Base-by-base conservation (phyloP, 92 coral and sea anemone genomes). In the Palythoa grandis region DNA sequence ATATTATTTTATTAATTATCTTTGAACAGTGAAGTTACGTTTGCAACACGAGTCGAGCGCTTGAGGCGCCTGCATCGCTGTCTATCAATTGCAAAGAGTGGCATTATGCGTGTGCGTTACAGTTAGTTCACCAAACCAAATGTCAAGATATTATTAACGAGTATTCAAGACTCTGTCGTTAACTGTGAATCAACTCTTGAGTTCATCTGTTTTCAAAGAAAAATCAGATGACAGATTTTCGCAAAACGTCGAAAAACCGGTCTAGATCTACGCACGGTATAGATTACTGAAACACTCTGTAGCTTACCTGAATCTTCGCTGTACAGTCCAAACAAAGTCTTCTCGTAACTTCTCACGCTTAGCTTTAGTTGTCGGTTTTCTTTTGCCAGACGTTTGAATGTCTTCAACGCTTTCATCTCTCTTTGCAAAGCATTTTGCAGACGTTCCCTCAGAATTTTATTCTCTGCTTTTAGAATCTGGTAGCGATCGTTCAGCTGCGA, bases 331-430 rank as follows among this genome's bases (percentile, higher is more conserved):
- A 94, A 88, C 79, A 94, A 89, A 60, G 95, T 92, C 63, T 93
- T 91, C 86, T 95, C 97, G 53, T 95, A 95, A 72, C 92, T 92
- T 70, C 95, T 87, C 75, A 97, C 87, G 39, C 87, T 92, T 65
- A 97, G 84, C 86, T 92, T 93, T n/a, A 97, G 89, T 86, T 93
- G 94, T 77, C 99, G 78, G 86, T 97, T 97, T 67, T 97, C 99
- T 87, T 93, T 95, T 48, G 99, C 98, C 3, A 97, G 86, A 60
- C 96, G 89, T 77, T 97, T 95, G 72, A 97, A 97, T 19, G 99
- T 97, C 89, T 97, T 97, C 70, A 97, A 70, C 1, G 99, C 98
- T 70, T 97, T 97, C 98, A 97, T 95, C 78, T 97, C 99, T 9
- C 99, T 92, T 60, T 97, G 99, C 5, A 97, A 88, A 5, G 99